phyloP scores from a whole-genome alignment of 2,888 invertebrate species.

The Temnothorax rugatulus region DNA sequence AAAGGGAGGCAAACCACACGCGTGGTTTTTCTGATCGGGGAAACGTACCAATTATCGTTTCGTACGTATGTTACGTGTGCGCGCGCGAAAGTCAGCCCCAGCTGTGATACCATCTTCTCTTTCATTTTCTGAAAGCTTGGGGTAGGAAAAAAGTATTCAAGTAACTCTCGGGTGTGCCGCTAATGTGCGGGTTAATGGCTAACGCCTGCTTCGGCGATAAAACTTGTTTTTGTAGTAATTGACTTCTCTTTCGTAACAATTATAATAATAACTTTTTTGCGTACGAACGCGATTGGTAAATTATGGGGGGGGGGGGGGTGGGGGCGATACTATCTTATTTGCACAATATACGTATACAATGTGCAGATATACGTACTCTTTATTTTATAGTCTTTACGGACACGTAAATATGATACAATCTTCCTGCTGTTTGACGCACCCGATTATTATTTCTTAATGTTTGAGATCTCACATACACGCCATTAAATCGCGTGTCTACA shows the following conservation, averaged over 20 bases:
- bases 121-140: conserved; percentile 24
- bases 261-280: conserved; percentile 7
- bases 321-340: background rate
- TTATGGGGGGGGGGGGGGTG: no score
- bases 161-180: conserved; percentile 64
- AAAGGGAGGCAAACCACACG: conserved; percentile 38
- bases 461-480: background rate
- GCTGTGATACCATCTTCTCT: conserved; percentile 16
- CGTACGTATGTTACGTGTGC: background rate
- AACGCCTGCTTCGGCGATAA: conserved; percentile 56
- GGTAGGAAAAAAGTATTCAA: conserved; percentile 63
- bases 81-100: background rate
- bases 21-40: conserved; percentile 60
- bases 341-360: background rate
- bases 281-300: background rate
- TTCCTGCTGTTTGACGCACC: background rate
- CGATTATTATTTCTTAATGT: conserved; percentile 53
- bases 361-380: background rate
- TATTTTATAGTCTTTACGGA: background rate
- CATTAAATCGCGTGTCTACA: conserved; percentile 35
- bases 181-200: conserved; percentile 71
- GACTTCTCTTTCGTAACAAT: conserved; percentile 52
- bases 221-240: conserved; percentile 70
- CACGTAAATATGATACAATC: background rate
- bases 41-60: conserved; percentile 68